Conservation (phyloP, 2,888 invertebrate species). For the Dasysyrphus tricinctus region DNA sequence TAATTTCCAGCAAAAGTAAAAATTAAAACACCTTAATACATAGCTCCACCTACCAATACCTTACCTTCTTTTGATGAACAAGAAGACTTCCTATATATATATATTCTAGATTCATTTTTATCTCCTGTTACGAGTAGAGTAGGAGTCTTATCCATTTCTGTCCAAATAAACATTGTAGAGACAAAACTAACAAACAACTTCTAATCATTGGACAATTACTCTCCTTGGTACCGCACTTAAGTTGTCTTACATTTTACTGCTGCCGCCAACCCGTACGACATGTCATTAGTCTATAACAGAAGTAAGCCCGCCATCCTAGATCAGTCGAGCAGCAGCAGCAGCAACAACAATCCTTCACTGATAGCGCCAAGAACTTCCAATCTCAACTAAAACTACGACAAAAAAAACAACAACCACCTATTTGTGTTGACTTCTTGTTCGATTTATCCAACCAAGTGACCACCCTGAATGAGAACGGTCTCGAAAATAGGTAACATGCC, state of each 20-base stretch:
- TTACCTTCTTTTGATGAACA: background rate
- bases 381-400: slow-evolving; percentile 1
- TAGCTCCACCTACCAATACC: too few species aligned
- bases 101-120: slow-evolving; percentile 16
- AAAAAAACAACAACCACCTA: slow-evolving; percentile 28
- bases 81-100: slow-evolving; percentile 16
- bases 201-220: slow-evolving; percentile 67
- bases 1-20: too few species aligned
- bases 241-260: slow-evolving; percentile 69
- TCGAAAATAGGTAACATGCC: slow-evolving; percentile 68
- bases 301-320: background rate
- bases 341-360: slow-evolving; percentile 63
- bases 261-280: slow-evolving; percentile 64
- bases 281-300: slow-evolving; percentile 59
- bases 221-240: slow-evolving; percentile 59
- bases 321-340: background rate
- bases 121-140: background rate
- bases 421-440: slow-evolving; percentile 58
- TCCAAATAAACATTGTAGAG: slow-evolving; percentile 37
- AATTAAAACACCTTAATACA: too few species aligned
- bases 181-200: slow-evolving; percentile 60
- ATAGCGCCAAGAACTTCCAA: slow-evolving; percentile 58
- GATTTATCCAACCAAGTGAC: slow-evolving; percentile 62
- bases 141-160: slow-evolving; percentile 35
- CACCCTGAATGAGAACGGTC: slow-evolving; percentile 55